Evolutionary conservation across 2,888 invertebrate genomes (phyloP), one percentile per base, ranked within the genome.

Genomic region (Ormyrus nitidulus): DNA sequence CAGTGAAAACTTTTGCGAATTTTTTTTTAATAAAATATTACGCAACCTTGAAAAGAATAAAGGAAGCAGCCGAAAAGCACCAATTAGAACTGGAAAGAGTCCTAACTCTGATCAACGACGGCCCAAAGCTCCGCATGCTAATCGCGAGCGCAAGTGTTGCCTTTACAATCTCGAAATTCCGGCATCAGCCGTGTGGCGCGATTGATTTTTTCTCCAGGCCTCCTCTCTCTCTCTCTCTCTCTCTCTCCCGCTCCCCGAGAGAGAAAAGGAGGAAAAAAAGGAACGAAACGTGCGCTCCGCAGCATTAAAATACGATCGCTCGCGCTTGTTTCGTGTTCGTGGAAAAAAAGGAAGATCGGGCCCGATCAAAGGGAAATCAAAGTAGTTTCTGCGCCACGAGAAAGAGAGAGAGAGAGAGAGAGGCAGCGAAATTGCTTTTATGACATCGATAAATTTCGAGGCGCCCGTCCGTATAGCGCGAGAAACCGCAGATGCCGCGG

Each of bases 291-390:
- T 19, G 49, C 48, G 54, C 44, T 61, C 46, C 65, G 58, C 11
- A 58, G 68, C 68, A 78, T 79, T 79, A 79, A 79, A 79, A 76
- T 80, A 80, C 72, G 80, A 80, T 73, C 73, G 79, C 64, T 62
- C 56, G 71, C 59, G 61, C 13, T 66, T 56, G 34, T 58, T 70
- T 19, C 64, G 19, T 19, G 19, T 70, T 79, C 79, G 64, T 69
- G 49, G 79, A 66, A 79, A 74, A 74, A 77, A 73, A 19, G 19
- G 19, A 19, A 49, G 49, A 73, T 19, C 69, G 62, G 79, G 53
- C 9, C 44, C 69, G 73, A 79, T 79, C 79, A 79, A 79, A 79
- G 78, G 69, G 73, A 69, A 73, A 73, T 79, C 72, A 79, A 79
- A 73, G 68, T 70, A 79, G 72, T 74, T 70, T 72, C 79, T 68